These are phyloP conservation scores for Psilanteris sp. DNA, from an alignment of 1,140 invertebrate species.

Conservation along the genomic window DNA sequence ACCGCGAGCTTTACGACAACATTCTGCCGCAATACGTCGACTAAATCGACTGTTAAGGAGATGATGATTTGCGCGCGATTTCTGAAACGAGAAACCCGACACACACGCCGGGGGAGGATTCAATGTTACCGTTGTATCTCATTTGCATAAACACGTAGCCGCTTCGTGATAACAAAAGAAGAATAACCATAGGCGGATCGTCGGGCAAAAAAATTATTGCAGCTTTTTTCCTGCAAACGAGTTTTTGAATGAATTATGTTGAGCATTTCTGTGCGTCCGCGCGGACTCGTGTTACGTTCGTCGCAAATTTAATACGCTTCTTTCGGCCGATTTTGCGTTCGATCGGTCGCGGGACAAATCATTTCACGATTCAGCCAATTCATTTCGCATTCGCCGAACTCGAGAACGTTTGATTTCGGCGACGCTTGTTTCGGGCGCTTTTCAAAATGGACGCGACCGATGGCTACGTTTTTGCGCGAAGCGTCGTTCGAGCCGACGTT, in stretches of 20 bases:
- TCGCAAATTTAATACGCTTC: constrained; percentile 14
- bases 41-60: constrained; percentile 62
- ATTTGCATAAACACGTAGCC: constrained; percentile 44
- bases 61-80: constrained; percentile 57
- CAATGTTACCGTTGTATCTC: constrained; percentile 25
- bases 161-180: not conserved
- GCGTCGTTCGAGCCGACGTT: no score
- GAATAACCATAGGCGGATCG: constrained; percentile 9
- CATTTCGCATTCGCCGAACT: no score
- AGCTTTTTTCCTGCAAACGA: constrained; percentile 16
- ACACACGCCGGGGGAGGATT: constrained; percentile 30
- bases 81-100: constrained; percentile 38
- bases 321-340: not conserved
- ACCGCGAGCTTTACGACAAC: constrained; percentile 60
- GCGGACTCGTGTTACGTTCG: constrained; percentile 13
- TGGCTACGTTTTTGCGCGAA: no score
- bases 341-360: no score
- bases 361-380: no score
- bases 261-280: not conserved
- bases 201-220: constrained; percentile 23
- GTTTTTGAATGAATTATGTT: constrained; percentile 44
- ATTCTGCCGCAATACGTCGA: constrained; percentile 55
- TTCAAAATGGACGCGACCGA: no score
- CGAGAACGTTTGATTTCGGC: no score
- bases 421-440: no score